Evolutionary conservation across 2,888 invertebrate genomes (phyloP).

Genomic region (Ctenicera cuprea): DNA sequence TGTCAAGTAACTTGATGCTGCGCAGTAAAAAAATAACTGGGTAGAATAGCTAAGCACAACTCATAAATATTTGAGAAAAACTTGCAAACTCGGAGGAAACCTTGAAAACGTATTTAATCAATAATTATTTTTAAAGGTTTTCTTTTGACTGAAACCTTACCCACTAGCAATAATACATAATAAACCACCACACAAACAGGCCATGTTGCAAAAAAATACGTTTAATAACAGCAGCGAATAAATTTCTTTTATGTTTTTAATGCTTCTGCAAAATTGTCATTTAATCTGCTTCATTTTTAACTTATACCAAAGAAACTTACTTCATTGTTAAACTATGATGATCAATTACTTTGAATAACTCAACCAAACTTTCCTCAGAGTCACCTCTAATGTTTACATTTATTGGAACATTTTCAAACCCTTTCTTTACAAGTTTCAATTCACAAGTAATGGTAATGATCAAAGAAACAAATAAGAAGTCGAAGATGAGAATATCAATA

Average conservation of each 20-base stretch:
- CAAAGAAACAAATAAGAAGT: conserved; percentile 12
- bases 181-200: conserved; percentile 46
- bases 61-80: no score
- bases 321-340: conserved; percentile 44
- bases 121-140: no score
- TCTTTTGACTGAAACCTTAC: no score
- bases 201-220: conserved; percentile 41
- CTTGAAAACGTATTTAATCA: no score
- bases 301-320: no score
- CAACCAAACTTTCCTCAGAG: conserved; percentile 16
- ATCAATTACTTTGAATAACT: conserved; percentile 39
- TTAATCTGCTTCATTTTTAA: no score
- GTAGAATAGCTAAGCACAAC: conserved; percentile 33
- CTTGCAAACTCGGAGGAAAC: no score
- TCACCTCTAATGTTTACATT: neutral
- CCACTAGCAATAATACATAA: conserved; percentile 40
- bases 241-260: conserved; percentile 37
- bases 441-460: neutral
- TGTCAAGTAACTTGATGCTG: conserved; percentile 35
- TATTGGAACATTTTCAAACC: conserved; percentile 4
- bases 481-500: neutral
- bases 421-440: neutral
- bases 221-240: conserved; percentile 45
- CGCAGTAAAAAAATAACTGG: conserved; percentile 50
- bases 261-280: conserved; percentile 25